Conservation (phyloP, 2,888 invertebrate genomes). For the Isotomurus palustris region DNA sequence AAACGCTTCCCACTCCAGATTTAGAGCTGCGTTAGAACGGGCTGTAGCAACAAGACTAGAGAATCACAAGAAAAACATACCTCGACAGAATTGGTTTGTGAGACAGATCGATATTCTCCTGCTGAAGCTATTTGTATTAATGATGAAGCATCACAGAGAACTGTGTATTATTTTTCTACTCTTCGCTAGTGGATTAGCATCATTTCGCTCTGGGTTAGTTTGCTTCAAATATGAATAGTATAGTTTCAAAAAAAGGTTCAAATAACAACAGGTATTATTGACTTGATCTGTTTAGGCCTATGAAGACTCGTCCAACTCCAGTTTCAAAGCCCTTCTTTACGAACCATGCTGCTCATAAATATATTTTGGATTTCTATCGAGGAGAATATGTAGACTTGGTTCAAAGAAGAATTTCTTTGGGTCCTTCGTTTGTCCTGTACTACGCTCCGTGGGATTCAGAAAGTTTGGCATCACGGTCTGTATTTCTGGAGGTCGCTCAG, state of each 20-base stretch:
- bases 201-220: constrained; percentile 37
- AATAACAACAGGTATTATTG: neutral
- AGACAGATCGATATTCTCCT: constrained; percentile 17
- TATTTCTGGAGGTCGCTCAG: constrained; percentile 39
- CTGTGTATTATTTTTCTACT: constrained; percentile 40
- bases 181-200: constrained; percentile 38
- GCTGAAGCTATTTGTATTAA: constrained; percentile 32
- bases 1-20: no score
- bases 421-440: constrained; percentile 43
- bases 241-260: neutral
- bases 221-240: no score
- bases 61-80: no score
- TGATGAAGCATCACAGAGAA: constrained; percentile 40
- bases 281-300: constrained; percentile 22
- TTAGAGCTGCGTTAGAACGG: no score
- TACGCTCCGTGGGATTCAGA: constrained; percentile 46
- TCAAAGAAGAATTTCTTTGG: constrained; percentile 37
- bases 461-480: constrained; percentile 35
- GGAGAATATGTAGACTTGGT: constrained; percentile 44
- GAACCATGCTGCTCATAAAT: constrained; percentile 14
- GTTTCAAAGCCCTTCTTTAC: constrained; percentile 42
- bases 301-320: constrained; percentile 37
- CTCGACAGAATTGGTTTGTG: no score
- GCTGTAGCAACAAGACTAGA: no score
- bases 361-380: constrained; percentile 37